Conservation (phyloP, 2,113 vertebrate genomes). For the Sinosuthora webbiana region DNA sequence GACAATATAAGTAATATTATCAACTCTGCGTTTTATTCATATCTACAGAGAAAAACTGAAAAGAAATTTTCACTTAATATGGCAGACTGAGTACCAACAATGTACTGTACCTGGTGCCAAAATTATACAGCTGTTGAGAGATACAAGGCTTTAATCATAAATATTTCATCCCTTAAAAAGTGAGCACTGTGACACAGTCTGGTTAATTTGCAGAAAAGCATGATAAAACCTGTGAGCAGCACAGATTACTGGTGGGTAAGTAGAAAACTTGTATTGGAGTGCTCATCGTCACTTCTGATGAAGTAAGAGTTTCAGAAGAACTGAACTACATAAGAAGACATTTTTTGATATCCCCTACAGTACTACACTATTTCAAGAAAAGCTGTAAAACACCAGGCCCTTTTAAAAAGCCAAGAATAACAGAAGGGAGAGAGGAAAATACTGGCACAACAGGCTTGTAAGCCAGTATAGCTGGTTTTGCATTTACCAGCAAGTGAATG, state of each 20-base stretch:
- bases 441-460: neutral
- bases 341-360: neutral
- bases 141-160: neutral
- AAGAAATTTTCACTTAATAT: neutral
- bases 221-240: neutral
- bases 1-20: neutral
- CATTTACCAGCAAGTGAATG: neutral
- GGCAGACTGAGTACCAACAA: neutral
- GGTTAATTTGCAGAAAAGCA: neutral
- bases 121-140: neutral
- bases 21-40: neutral
- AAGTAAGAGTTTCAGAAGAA: conserved; percentile 43
- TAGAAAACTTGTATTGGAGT: neutral
- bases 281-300: neutral
- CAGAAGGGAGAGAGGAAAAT: neutral
- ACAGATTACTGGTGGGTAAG: neutral
- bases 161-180: neutral
- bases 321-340: neutral
- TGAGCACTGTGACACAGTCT: neutral
- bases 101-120: neutral
- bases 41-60: neutral
- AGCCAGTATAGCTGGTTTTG: neutral
- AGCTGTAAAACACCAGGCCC: neutral
- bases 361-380: neutral
- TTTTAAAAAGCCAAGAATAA: neutral